Percentiles rank a stretch among this genome's conserved stretches.
Conservation (phyloP, 2,797 vertebrate genomes). For the Anguilla megastoma region DNA sequence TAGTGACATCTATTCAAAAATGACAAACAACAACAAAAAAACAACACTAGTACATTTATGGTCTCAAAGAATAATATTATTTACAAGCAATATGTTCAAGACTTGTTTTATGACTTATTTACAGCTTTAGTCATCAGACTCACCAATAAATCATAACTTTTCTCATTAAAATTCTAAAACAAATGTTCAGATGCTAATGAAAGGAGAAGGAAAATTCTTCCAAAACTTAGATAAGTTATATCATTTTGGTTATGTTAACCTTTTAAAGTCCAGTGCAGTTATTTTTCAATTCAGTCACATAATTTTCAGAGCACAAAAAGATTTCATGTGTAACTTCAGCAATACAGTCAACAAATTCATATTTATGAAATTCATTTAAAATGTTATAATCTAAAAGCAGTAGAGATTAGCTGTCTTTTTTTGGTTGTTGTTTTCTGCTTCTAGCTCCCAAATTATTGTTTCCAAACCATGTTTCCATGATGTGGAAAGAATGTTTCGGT, state of each 20-base stretch:
- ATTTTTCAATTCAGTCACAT: neutral
- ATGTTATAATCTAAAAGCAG: neutral
- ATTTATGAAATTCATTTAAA: neutral
- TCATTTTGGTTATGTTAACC: neutral
- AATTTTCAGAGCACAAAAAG: neutral
- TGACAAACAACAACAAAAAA: neutral
- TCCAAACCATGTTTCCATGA: neutral
- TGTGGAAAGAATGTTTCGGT: neutral
- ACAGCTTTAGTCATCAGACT: neutral
- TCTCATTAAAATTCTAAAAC: neutral
- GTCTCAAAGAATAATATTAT: neutral
- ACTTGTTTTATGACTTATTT: neutral
- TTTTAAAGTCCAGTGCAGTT: no score
- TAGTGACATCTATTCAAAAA: neutral
- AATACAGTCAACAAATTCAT: constrained; percentile 27
- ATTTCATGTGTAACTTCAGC: constrained; percentile 33
- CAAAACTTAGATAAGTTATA: neutral
- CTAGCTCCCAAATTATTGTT: neutral
- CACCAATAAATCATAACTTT: neutral
- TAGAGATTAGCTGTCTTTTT: neutral
- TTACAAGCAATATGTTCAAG: neutral
- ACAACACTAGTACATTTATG: neutral
- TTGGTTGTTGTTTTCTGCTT: neutral
- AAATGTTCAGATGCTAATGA: neutral
- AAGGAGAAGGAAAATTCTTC: neutral